Evolutionary conservation across 2,113 vertebrate species (phyloP), one percentile per base, ranked within the genome.

Genomic region (Lutjanus erythropterus): DNA sequence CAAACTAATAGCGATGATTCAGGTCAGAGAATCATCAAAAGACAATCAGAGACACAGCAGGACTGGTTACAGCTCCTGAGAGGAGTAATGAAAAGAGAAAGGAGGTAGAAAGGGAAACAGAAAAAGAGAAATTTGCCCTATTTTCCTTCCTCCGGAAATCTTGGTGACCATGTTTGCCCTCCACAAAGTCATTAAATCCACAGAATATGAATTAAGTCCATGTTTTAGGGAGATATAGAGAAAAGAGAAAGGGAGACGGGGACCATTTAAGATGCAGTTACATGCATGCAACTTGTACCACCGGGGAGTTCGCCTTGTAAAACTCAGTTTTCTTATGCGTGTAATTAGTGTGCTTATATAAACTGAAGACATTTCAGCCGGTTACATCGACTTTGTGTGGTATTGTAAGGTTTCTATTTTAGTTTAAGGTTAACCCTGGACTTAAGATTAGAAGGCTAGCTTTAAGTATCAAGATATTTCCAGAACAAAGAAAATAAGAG

Each of bases 101-200:
- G 12, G 3, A 42, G 47, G 35, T 16, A 27, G 19, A 35, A 37
- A n/a, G 19, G 33, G 46, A 35, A 37, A n/a, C 27, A 42, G 14
- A 35, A 10, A 21, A 46, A 25, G 37, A 25, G n/a, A 15, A n/a
- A 52, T 41, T 47, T 47, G 71, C 56, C 67, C 23, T 61, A 33
- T 23, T 71, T 74, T 62, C n/a, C 14, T 10, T 44, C 56, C n/a
- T 58, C 29, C 12, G 14, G 46, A 61, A 53, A n/a, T 49, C 19
- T 10, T 25, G 18, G 9, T 35, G n/a, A 5, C 71, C 42, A 29
- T 25, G 56, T 55, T 81, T 67, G 35, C 23, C 42, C 55, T 71
- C 14, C 29, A 68, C 41, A 71, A 55, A 41, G 65, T 67, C 44
- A 49, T 58, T 25, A 44, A 61, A 78, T 62, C 47, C 21, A 41